Evolutionary conservation across 2,888 invertebrate genomes (phyloP).

Genomic region (Quadroppia sp.): DNA sequence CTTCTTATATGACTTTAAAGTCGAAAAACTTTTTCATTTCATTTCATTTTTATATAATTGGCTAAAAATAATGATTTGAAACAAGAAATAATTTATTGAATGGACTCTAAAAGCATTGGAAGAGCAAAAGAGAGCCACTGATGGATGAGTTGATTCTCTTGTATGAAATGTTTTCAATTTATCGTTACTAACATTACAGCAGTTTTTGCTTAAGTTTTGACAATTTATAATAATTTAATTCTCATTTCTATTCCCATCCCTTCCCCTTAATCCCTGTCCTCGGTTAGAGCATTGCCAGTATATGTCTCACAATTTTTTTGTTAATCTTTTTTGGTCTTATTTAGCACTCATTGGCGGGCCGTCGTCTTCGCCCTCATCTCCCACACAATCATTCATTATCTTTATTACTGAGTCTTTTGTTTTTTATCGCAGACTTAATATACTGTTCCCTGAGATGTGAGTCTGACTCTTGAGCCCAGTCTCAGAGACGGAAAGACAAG

Average conservation of each 20-base stretch:
- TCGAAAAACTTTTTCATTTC: not conserved
- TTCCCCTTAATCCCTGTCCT: not conserved
- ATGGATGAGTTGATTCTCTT: too few species aligned
- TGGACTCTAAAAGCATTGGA: not conserved
- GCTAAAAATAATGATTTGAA: not conserved
- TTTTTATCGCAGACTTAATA: not conserved
- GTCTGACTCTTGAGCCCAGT: not conserved
- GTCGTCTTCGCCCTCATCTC: not conserved
- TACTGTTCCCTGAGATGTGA: not conserved
- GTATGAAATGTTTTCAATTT: too few species aligned
- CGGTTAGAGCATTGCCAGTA: not conserved
- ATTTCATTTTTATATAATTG: not conserved
- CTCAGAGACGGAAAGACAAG: not conserved
- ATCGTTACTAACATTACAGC: too few species aligned
- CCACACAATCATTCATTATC: constrained; percentile 4
- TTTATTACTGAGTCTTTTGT: not conserved
- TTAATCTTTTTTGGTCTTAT: constrained; percentile 9
- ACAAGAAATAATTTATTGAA: not conserved
- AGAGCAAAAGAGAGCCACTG: too few species aligned
- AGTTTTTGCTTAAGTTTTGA: too few species aligned
- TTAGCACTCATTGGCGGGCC: too few species aligned
- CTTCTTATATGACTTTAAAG: not conserved
- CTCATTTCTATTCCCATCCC: too few species aligned
- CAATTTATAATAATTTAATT: too few species aligned
- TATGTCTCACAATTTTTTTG: not conserved